Evolutionary conservation across 1,140 invertebrate genomes (phyloP).

Genomic region (Odontomachus brunneus): DNA sequence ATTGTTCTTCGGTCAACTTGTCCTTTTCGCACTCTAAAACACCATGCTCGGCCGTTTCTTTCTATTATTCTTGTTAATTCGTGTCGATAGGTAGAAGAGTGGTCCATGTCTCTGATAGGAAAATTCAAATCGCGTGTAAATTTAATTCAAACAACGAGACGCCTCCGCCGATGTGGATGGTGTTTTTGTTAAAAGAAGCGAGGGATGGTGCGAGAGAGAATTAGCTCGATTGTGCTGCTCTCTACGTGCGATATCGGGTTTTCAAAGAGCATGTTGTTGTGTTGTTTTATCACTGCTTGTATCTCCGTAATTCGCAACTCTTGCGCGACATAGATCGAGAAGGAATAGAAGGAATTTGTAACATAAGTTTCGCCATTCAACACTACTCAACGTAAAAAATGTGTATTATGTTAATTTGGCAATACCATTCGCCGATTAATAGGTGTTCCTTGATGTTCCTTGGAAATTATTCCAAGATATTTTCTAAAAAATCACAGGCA

Average conservation of each 20-base stretch:
- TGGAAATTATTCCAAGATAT: too few species aligned
- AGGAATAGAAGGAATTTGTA: background rate
- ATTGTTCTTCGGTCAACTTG: background rate
- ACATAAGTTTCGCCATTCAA: background rate
- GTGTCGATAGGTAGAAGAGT: background rate
- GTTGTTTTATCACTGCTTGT: background rate
- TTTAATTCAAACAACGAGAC: slow-evolving; percentile 55
- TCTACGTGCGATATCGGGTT: slow-evolving; percentile 13
- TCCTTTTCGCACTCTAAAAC: background rate
- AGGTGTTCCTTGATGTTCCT: too few species aligned
- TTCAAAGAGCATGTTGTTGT: slow-evolving; percentile 1
- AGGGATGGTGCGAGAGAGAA: slow-evolving; percentile 12
- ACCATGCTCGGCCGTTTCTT: background rate
- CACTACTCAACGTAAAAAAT: too few species aligned
- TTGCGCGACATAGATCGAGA: background rate
- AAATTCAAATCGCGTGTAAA: slow-evolving; percentile 39
- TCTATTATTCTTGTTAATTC: slow-evolving; percentile 11
- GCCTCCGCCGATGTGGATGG: background rate
- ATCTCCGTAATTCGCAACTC: background rate
- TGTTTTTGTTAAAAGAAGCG: slow-evolving; percentile 10
- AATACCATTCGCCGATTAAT: too few species aligned
- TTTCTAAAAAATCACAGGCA: too few species aligned
- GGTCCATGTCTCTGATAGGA: background rate
- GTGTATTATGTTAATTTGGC: too few species aligned
- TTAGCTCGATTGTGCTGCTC: slow-evolving; percentile 12